A percentile compares a stretch with the other conserved stretches of the same genome.
These are phyloP conservation scores for Helobdella robusta DNA, from an alignment of 2,888 invertebrate genomes.

Conservation along the genomic window DNA sequence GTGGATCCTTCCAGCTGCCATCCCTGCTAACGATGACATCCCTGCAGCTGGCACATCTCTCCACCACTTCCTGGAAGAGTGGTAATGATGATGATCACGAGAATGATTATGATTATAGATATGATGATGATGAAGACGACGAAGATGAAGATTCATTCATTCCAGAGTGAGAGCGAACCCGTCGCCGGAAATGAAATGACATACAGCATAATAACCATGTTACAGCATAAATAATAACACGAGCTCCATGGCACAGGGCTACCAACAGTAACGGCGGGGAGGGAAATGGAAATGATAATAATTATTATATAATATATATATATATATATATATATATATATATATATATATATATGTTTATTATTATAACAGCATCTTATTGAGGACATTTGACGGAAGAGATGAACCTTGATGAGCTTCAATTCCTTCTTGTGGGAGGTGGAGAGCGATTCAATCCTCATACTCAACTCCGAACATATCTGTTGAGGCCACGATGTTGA, in stretches of 20 bases:
- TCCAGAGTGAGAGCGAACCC: too few relatives aligned
- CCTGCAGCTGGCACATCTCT: slow-evolving; percentile 35
- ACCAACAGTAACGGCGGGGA: too few relatives aligned
- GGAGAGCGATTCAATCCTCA: slow-evolving; percentile 62
- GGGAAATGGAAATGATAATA: not conserved
- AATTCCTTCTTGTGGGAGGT: slow-evolving; percentile 58
- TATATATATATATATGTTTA: not conserved
- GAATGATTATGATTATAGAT: too few relatives aligned
- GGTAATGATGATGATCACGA: too few relatives aligned
- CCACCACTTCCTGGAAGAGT: slow-evolving; percentile 23
- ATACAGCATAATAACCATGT: too few relatives aligned
- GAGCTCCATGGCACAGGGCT: too few relatives aligned
- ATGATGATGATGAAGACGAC: too few relatives aligned
- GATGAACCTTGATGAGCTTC: slow-evolving; percentile 58
- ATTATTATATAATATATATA: not conserved
- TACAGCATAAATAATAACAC: too few relatives aligned
- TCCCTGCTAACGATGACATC: too few relatives aligned
- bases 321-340: slow-evolving; percentile 1
- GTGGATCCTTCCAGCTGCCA: slow-evolving; percentile 41
- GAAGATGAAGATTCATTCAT: too few relatives aligned
- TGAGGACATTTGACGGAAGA: not conserved
- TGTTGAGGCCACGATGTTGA: too few relatives aligned
- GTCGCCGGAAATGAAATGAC: too few relatives aligned
- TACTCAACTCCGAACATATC: slow-evolving; percentile 63
- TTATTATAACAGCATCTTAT: not conserved